These are phyloP conservation scores for Pelecanoides urinatrix DNA, from an alignment of 2,113 vertebrate species.

Conservation along the genomic window DNA sequence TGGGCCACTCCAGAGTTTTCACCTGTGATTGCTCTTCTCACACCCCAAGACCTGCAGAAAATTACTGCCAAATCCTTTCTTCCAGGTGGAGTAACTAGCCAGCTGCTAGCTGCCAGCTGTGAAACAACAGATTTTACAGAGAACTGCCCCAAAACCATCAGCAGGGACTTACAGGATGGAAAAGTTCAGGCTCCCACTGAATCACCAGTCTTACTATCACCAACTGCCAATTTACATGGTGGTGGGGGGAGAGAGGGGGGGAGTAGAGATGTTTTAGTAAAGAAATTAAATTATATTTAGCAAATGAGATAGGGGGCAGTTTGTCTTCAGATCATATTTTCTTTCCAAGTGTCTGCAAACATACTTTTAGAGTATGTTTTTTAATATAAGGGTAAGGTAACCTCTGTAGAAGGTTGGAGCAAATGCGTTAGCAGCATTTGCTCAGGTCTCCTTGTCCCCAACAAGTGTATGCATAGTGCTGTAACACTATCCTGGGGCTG, in stretches of 20 bases:
- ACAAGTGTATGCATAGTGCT: neutral
- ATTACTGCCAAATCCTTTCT: neutral
- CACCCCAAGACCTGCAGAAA: neutral
- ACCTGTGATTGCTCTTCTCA: neutral
- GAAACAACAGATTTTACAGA: neutral
- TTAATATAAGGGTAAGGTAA: neutral
- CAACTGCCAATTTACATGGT: neutral
- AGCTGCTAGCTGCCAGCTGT: neutral
- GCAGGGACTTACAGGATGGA: neutral
- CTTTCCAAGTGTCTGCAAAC: neutral
- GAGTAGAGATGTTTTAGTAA: neutral
- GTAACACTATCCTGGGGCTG: neutral
- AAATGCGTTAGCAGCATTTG: neutral
- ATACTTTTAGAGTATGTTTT: neutral
- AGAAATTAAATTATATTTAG: neutral
- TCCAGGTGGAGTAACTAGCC: neutral
- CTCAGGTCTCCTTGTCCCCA: neutral
- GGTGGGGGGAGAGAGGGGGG: accelerated
- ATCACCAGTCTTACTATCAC: neutral
- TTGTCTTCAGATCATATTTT: neutral
- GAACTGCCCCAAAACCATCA: neutral
- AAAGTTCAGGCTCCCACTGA: neutral
- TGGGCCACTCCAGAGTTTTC: neutral
- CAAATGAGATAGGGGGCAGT: neutral
- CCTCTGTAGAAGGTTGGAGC: neutral